Evolutionary conservation across 2,797 vertebrate species (phyloP), one percentile per base, ranked within the genome.

Genomic region (Phataginus tricuspis): DNA sequence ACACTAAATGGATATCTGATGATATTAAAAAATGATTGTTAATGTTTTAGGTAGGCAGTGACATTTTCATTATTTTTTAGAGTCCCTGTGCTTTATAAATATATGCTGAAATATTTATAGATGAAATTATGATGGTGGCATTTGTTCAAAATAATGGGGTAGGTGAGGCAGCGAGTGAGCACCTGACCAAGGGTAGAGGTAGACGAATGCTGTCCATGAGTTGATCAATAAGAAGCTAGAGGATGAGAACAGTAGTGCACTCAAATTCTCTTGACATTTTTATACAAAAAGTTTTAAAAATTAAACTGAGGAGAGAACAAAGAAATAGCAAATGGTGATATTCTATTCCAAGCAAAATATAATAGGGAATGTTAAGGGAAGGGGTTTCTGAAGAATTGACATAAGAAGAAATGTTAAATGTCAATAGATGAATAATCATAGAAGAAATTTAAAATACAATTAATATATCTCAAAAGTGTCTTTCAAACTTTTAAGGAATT

Each of bases 131-230:
- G 8, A 42, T 51, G 42, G 29, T 39, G 27, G 13, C 13, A 80
- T 71, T n/a, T 82, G 25, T 82, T 91, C 29, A 51, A 6, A 42
- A 57, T 45, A 23, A 39, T 27, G 25, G 42, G 15, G 11, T 4
- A 51, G 59, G 19, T 8, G 10, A 4, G 59, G 16, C 34, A 45
- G 3, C 19, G 42, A 72, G 57, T 19, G 37, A 68, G 15, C 29
- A 27, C 1, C 2, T 10, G 21, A 45, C 7, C 8, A 29, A 14
- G 1, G 5, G 1, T 0, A 1, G 0, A 3, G 15, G 37, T 11
- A 77, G 34, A 45, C 19, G 27, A 11, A n/a, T 25, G 55, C 4
- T 18, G 0, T 0, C 19, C 4, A 2, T 6, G 29, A 25, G 25
- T 0, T 4, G 18, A 63, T 5, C 6, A 23, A 4, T 9, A 6